Evolutionary conservation across 1,140 invertebrate species (phyloP).

Genomic region (Notospermus geniculatus): DNA sequence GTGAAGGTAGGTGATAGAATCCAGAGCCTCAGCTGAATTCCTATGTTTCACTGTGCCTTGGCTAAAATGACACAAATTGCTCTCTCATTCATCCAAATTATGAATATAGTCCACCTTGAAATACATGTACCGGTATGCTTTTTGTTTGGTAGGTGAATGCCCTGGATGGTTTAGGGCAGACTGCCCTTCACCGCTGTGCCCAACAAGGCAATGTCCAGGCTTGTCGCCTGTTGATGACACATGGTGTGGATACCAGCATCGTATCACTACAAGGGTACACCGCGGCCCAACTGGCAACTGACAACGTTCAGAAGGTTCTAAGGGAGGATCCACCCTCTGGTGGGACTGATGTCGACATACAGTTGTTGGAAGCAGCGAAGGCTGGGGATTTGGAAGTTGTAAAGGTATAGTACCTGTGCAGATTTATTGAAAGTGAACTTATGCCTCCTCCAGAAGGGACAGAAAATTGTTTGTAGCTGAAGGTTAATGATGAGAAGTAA

Average conservation of each 20-base stretch:
- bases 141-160: slow-evolving; percentile 73
- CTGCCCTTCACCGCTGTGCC: slow-evolving; percentile 69
- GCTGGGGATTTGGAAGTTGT: slow-evolving; percentile 90
- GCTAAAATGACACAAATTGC: too few species aligned
- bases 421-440: too few species aligned
- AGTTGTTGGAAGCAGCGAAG: slow-evolving; percentile 88
- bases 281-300: slow-evolving; percentile 78
- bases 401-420: slow-evolving; percentile 61
- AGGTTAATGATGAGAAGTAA: too few species aligned
- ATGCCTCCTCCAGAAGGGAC: too few species aligned
- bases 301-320: slow-evolving; percentile 72
- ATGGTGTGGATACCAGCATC: slow-evolving; percentile 80
- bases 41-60: too few species aligned
- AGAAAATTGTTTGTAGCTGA: too few species aligned
- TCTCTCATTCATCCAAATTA: too few species aligned
- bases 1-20: slow-evolving; percentile 45
- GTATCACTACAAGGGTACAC: slow-evolving; percentile 83
- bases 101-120: neutral
- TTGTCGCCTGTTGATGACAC: slow-evolving; percentile 83
- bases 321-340: slow-evolving; percentile 53
- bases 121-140: slow-evolving; percentile 10
- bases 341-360: slow-evolving; percentile 74
- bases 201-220: slow-evolving; percentile 81
- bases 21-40: too few species aligned
- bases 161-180: slow-evolving; percentile 83